Evolutionary conservation across 2,888 invertebrate species (phyloP).

Genomic region (Clistopyga incitator): DNA sequence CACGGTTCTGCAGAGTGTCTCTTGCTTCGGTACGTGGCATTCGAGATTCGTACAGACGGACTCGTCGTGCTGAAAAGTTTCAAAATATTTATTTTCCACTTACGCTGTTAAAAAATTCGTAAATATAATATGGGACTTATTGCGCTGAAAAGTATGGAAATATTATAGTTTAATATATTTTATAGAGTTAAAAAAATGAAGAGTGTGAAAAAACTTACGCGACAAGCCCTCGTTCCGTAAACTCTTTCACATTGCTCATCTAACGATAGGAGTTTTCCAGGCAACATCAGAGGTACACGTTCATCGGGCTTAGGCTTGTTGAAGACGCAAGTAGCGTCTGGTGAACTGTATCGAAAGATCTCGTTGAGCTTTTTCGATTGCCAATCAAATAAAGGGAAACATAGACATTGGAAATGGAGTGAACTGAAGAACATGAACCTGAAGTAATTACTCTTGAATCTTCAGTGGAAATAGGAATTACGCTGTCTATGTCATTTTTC

Average conservation of each 20-base stretch:
- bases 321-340: conserved; percentile 91
- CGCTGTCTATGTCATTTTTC: too few species aligned
- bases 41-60: conserved; percentile 95
- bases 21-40: conserved; percentile 93
- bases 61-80: conserved; percentile 85
- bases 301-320: conserved; percentile 94
- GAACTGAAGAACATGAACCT: too few species aligned
- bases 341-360: conserved; percentile 49
- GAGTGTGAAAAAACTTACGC: conserved; percentile 85
- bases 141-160: too few species aligned
- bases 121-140: background rate
- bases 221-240: conserved; percentile 91
- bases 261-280: conserved; percentile 92
- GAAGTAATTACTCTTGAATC: too few species aligned
- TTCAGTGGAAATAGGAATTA: too few species aligned
- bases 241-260: conserved; percentile 96
- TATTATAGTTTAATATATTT: too few species aligned
- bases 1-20: conserved; percentile 94
- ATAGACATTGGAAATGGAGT: too few species aligned
- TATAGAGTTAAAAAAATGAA: background rate
- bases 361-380: background rate
- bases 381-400: background rate
- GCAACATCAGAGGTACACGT: conserved; percentile 92
- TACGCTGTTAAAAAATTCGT: background rate
- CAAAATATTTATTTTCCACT: background rate